phyloP scores from a whole-genome alignment of 2,797 vertebrate genomes.

The Podarcis siculus region DNA sequence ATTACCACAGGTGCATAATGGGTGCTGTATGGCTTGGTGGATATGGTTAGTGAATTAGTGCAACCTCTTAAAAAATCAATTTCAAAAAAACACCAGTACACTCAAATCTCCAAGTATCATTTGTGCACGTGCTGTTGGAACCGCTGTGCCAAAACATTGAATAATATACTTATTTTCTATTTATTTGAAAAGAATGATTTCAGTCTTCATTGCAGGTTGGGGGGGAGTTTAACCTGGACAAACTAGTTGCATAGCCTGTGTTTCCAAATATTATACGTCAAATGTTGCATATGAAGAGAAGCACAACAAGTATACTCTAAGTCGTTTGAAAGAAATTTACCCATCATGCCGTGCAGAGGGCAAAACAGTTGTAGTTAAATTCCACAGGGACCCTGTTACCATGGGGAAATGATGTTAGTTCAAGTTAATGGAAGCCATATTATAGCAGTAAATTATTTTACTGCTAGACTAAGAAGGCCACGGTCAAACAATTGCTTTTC shows the following conservation, averaged over 20 bases:
- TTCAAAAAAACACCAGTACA: not conserved
- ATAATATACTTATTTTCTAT: constrained; percentile 3
- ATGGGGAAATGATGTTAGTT: constrained; percentile 78
- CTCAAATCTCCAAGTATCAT: not conserved
- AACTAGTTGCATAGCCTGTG: constrained; percentile 52
- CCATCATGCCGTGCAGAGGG: constrained; percentile 62
- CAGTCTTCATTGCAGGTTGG: not conserved
- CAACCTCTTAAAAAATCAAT: not conserved
- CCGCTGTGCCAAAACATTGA: not conserved
- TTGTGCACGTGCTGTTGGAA: not conserved
- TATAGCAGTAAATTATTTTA: constrained; percentile 80
- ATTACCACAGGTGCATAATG: not conserved
- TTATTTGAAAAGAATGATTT: constrained; percentile 9
- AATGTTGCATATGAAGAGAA: constrained; percentile 40
- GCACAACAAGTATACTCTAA: not conserved
- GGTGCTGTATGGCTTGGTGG: not conserved
- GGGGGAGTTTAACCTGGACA: constrained; percentile 28
- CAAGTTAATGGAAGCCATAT: constrained; percentile 81
- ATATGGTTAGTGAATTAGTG: not conserved
- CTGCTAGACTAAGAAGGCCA: constrained; percentile 78
- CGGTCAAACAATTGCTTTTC: constrained; percentile 82
- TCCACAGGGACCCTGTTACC: constrained; percentile 74
- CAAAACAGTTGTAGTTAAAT: constrained; percentile 72
- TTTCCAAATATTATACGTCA: constrained; percentile 50
- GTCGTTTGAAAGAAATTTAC: constrained; percentile 49